These are phyloP conservation scores for Sycobia sp. DNA, from an alignment of 1,140 invertebrate genomes.

Conservation along the genomic window DNA sequence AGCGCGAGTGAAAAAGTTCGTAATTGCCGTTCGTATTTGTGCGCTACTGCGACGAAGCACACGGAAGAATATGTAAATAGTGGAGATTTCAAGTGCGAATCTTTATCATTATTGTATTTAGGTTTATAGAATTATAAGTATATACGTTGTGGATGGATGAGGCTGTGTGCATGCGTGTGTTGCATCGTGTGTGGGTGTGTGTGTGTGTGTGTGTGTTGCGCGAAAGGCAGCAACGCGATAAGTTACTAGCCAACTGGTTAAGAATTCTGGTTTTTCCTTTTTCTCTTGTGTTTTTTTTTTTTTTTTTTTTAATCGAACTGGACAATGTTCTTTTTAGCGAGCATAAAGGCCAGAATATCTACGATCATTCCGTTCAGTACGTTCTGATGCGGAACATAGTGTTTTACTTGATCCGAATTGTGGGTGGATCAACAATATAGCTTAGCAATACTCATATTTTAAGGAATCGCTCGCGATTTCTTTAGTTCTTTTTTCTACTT, in stretches of 20 bases:
- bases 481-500: too few species aligned
- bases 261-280: constrained; percentile 16
- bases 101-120: constrained; percentile 29
- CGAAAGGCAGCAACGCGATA: constrained; percentile 1
- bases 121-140: constrained; percentile 18
- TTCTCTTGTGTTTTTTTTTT: too few species aligned
- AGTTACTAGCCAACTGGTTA: not conserved
- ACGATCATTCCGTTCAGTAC: constrained; percentile 6
- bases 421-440: constrained; percentile 13
- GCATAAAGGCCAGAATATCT: constrained; percentile 1
- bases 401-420: not conserved
- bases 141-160: too few species aligned
- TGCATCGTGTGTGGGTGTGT: constrained; percentile 7
- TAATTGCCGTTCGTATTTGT: not conserved
- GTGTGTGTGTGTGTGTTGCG: constrained; percentile 23
- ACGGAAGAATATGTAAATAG: constrained; percentile 21
- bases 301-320: constrained; percentile 1
- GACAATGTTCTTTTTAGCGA: constrained; percentile 1
- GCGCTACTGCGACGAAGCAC: constrained; percentile 11
- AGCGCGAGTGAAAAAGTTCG: constrained; percentile 18
- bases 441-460: constrained; percentile 25
- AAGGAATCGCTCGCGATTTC: constrained; percentile 13
- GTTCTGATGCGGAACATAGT: constrained; percentile 1
- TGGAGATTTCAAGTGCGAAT: constrained; percentile 15
- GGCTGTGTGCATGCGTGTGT: constrained; percentile 12